Conservation (phyloP, 2,888 invertebrate species). For the Onchidella celtica region DNA sequence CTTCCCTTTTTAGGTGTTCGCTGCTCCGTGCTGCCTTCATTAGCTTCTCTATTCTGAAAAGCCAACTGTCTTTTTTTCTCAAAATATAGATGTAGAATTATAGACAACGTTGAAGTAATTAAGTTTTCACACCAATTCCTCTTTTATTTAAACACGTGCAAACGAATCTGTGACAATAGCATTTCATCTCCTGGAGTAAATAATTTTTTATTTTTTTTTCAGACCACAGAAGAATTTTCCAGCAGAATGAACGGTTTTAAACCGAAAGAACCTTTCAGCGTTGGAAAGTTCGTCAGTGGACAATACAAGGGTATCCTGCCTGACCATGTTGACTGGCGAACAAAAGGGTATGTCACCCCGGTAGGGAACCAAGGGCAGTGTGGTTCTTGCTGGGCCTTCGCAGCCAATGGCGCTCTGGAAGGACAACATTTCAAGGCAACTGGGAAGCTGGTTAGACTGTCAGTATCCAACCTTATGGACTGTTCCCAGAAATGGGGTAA, state of each 20-base stretch:
- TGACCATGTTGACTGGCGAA: conserved; percentile 39
- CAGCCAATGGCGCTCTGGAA: conserved; percentile 50
- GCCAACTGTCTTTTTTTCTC: too few relatives aligned
- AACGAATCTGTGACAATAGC: too few relatives aligned
- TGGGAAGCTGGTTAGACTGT: conserved; percentile 81
- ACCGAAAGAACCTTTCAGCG: background rate
- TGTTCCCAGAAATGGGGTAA: conserved; percentile 62
- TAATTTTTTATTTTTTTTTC: too few relatives aligned
- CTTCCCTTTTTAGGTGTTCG: too few relatives aligned
- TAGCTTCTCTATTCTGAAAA: too few relatives aligned
- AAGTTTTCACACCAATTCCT: too few relatives aligned
- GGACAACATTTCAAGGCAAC: conserved; percentile 81
- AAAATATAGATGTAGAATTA: too few relatives aligned
- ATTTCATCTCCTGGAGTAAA: too few relatives aligned
- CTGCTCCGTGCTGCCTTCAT: too few relatives aligned
- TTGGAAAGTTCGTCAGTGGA: conserved; percentile 7
- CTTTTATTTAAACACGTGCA: too few relatives aligned
- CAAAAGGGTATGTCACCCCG: conserved; percentile 40
- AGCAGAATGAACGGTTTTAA: background rate
- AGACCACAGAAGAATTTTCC: background rate
- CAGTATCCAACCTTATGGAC: conserved; percentile 80
- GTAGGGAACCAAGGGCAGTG: conserved; percentile 34
- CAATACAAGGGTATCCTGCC: conserved; percentile 8
- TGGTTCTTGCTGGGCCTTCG: conserved; percentile 47
- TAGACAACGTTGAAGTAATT: too few relatives aligned